These are phyloP conservation scores for Prolemur simus DNA, from an alignment of 2,113 vertebrate genomes.

Conservation along the genomic window DNA sequence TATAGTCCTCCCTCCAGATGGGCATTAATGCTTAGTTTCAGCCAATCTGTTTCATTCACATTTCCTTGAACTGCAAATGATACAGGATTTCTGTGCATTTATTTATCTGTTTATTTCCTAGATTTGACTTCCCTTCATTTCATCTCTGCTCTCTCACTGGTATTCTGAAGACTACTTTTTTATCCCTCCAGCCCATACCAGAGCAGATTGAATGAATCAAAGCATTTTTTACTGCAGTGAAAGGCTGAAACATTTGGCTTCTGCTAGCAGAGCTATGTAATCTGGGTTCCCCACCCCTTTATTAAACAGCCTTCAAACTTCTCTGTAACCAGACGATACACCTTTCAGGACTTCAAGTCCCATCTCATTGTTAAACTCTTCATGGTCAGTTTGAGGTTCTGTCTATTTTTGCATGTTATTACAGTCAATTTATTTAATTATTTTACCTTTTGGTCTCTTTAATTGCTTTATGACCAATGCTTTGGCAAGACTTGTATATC, in stretches of 20 bases:
- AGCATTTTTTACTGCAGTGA: conserved; percentile 20
- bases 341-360: not conserved
- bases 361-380: not conserved
- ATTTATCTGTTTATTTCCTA: not conserved
- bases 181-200: not conserved
- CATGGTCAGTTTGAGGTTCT: not conserved
- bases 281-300: not conserved
- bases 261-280: not conserved
- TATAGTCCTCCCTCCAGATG: not conserved
- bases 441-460: not conserved
- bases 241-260: conserved; percentile 25
- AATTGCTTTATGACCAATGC: not conserved
- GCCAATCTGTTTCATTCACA: not conserved
- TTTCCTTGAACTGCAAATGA: not conserved
- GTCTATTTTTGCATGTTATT: not conserved
- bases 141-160: not conserved
- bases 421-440: not conserved
- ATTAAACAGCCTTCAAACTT: conserved; percentile 40
- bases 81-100: not conserved
- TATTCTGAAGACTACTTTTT: not conserved
- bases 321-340: not conserved
- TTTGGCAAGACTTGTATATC: not conserved
- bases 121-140: not conserved
- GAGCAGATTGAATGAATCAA: conserved; percentile 32
- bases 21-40: not conserved